Percentiles rank a stretch among this genome's conserved stretches.
These are phyloP conservation scores for Montipora foliosa DNA, from an alignment of 64 coral and sea anemone genomes.

Conservation along the genomic window DNA sequence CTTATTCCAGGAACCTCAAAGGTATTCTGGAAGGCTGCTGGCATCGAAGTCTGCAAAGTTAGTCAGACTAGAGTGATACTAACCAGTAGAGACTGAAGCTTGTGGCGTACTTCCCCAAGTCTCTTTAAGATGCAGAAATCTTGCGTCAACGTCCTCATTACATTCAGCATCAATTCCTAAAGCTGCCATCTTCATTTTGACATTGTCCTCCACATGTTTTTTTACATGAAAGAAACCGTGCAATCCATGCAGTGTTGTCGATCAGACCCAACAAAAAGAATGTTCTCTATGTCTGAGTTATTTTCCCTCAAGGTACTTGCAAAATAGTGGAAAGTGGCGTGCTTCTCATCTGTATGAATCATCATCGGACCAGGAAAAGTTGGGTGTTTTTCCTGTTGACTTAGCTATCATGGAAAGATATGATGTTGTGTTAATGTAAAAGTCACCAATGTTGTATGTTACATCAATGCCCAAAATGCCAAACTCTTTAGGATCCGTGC, in stretches of 20 bases:
- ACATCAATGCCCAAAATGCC: conserved; percentile 38
- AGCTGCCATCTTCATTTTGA: conserved; percentile 41
- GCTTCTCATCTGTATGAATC: conserved; percentile 26
- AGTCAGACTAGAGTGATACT: neutral
- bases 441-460: conserved; percentile 59
- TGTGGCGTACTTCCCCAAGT: conserved; percentile 26
- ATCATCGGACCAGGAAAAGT: conserved; percentile 56
- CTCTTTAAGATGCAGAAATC: conserved; percentile 27
- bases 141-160: conserved; percentile 22
- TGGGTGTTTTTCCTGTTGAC: conserved; percentile 1
- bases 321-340: conserved; percentile 48
- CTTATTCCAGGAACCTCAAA: neutral
- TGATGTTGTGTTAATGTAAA: conserved; percentile 57
- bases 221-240: conserved; percentile 43
- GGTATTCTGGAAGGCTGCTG: neutral
- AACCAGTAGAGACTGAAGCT: neutral
- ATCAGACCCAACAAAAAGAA: conserved; percentile 52
- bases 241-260: neutral
- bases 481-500: conserved; percentile 31
- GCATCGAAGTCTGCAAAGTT: neutral
- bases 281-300: conserved; percentile 19
- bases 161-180: conserved; percentile 57
- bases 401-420: conserved; percentile 48
- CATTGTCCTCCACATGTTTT: conserved; percentile 57
- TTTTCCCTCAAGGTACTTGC: conserved; percentile 31